A percentile compares a stretch with the other conserved stretches of the same genome.
These are phyloP conservation scores for Cephus pygmeus DNA, from an alignment of 2,888 invertebrate species.

Conservation along the genomic window DNA sequence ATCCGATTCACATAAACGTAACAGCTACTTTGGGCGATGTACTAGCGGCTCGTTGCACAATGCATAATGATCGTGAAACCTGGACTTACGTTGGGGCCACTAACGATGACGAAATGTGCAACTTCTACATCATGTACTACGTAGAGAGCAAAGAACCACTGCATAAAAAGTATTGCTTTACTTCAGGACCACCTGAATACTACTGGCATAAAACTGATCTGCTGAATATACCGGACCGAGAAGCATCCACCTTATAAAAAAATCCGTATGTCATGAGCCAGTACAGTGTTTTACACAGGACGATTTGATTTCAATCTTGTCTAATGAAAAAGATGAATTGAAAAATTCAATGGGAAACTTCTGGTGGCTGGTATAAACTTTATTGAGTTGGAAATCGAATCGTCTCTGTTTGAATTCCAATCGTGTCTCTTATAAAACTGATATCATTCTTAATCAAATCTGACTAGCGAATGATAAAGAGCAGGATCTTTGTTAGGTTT, in stretches of 20 bases:
- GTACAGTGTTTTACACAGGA: neutral
- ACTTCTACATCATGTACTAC: conserved; percentile 95
- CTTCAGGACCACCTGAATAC: conserved; percentile 85
- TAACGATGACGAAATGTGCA: conserved; percentile 94
- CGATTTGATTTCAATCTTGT: neutral
- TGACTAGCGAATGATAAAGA: neutral
- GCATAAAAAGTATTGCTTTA: conserved; percentile 84
- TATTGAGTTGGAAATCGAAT: neutral
- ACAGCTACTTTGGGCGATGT: conserved; percentile 78
- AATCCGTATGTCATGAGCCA: neutral
- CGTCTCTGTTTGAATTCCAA: neutral
- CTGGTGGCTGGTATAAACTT: neutral
- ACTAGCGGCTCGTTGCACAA: conserved; percentile 91
- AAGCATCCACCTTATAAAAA: conserved; percentile 72
- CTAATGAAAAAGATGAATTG: neutral
- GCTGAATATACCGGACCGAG: conserved; percentile 80
- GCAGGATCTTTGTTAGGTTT: neutral
- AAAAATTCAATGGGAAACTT: neutral
- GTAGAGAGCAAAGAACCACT: conserved; percentile 81
- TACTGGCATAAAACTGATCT: conserved; percentile 81
- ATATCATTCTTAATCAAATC: neutral
- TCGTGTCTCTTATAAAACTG: neutral
- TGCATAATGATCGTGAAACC: conserved; percentile 78
- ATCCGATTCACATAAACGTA: conserved; percentile 76
- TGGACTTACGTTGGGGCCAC: conserved; percentile 82